These are phyloP conservation scores for Cerceris ruficornis DNA, from an alignment of 2,888 invertebrate genomes.

Conservation along the genomic window DNA sequence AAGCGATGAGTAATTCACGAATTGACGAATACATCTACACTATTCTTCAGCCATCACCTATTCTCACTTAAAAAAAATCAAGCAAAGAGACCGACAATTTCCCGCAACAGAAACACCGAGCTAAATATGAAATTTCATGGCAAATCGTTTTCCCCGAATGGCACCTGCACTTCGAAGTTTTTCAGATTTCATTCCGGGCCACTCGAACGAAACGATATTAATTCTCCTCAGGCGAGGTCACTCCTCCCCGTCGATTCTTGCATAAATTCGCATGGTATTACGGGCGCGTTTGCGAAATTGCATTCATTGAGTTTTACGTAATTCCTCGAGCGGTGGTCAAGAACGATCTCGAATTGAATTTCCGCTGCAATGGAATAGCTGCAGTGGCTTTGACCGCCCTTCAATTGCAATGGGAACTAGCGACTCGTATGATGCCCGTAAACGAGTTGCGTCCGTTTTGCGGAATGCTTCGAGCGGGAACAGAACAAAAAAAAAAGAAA, in stretches of 20 bases:
- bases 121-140: neutral
- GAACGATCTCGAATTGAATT: constrained; percentile 71
- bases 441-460: constrained; percentile 69
- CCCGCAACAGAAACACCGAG: too few relatives aligned
- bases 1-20: too few relatives aligned
- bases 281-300: constrained; percentile 46
- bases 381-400: constrained; percentile 71
- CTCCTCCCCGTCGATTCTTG: constrained; percentile 36
- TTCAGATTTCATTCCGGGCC: constrained; percentile 2
- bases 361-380: constrained; percentile 65
- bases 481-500: neutral
- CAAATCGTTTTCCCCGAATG: neutral
- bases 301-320: constrained; percentile 67
- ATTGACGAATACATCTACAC: too few relatives aligned
- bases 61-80: too few relatives aligned
- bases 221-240: constrained; percentile 41
- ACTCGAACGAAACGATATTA: constrained; percentile 7
- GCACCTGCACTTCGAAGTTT: neutral
- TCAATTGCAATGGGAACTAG: constrained; percentile 73
- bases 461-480: constrained; percentile 21
- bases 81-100: too few relatives aligned
- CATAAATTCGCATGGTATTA: constrained; percentile 52
- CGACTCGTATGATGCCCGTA: constrained; percentile 60
- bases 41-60: too few relatives aligned
- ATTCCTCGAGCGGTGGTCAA: constrained; percentile 64